Evolutionary conservation across 2,113 vertebrate species (phyloP).

Genomic region (Cochlearius cochlearius): DNA sequence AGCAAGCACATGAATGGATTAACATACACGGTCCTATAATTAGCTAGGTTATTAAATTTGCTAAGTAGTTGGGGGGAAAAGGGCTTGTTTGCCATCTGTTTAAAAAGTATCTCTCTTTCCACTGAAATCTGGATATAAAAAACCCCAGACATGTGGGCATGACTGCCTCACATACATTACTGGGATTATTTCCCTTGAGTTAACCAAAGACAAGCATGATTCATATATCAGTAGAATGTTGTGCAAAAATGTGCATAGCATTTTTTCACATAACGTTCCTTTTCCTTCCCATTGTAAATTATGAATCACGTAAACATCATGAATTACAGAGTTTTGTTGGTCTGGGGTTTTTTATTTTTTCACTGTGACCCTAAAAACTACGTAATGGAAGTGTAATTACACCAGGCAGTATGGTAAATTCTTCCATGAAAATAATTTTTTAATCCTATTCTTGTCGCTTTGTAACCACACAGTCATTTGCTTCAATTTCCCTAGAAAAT

Average conservation of each 20-base stretch:
- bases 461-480: background rate
- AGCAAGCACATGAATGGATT: constrained; percentile 22
- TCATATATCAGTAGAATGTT: constrained; percentile 47
- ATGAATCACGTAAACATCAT: constrained; percentile 19
- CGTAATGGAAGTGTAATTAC: background rate
- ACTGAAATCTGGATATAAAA: constrained; percentile 62
- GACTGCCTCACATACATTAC: constrained; percentile 55
- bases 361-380: background rate
- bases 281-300: constrained; percentile 50
- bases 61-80: constrained; percentile 35
- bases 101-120: constrained; percentile 51
- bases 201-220: constrained; percentile 54
- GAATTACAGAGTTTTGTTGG: background rate
- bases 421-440: background rate
- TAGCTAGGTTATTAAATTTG: constrained; percentile 61
- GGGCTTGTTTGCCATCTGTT: constrained; percentile 62
- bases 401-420: background rate
- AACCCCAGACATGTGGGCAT: constrained; percentile 54
- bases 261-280: constrained; percentile 37
- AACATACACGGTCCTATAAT: constrained; percentile 24
- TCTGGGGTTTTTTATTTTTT: constrained; percentile 2
- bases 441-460: background rate
- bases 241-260: constrained; percentile 47
- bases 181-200: constrained; percentile 58
- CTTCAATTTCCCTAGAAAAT: background rate